Evolutionary conservation across 2,888 invertebrate species (phyloP).

Genomic region (Hypomecis atomaria): DNA sequence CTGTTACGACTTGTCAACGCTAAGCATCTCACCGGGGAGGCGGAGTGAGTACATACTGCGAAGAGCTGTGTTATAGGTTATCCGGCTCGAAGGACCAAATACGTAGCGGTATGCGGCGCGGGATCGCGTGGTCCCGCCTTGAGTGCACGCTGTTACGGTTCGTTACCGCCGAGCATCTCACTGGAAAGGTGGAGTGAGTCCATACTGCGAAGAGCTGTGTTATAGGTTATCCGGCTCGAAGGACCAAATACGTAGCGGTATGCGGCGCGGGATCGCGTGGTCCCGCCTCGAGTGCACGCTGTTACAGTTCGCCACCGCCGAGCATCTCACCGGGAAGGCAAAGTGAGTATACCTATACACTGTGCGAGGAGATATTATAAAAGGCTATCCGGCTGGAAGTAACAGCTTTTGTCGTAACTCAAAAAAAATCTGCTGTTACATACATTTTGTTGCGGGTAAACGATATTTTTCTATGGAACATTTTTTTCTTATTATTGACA

Average conservation of each 20-base stretch:
- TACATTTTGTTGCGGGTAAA: too few species aligned
- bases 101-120: constrained; percentile 77
- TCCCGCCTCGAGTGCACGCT: constrained; percentile 86
- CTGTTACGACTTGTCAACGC: constrained; percentile 66
- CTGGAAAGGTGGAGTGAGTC: constrained; percentile 73
- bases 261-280: constrained; percentile 79
- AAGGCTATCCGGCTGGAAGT: too few species aligned
- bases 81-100: too few species aligned
- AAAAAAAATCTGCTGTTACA: too few species aligned
- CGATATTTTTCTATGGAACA: too few species aligned
- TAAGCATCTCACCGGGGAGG: constrained; percentile 71
- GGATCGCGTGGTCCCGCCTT: constrained; percentile 87
- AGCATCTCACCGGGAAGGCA: constrained; percentile 72
- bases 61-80: too few species aligned
- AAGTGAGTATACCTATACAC: constrained; percentile 61
- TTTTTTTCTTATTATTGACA: too few species aligned
- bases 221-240: too few species aligned
- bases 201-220: not conserved
- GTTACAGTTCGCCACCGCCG: constrained; percentile 64
- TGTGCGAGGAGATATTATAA: too few species aligned
- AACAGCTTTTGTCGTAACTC: too few species aligned
- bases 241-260: constrained; percentile 71
- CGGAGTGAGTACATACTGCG: constrained; percentile 62
- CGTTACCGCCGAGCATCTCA: constrained; percentile 70
- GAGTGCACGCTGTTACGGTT: constrained; percentile 77